Conservation (phyloP, 2,797 vertebrate species). For the Bradypodion pumilum region DNA sequence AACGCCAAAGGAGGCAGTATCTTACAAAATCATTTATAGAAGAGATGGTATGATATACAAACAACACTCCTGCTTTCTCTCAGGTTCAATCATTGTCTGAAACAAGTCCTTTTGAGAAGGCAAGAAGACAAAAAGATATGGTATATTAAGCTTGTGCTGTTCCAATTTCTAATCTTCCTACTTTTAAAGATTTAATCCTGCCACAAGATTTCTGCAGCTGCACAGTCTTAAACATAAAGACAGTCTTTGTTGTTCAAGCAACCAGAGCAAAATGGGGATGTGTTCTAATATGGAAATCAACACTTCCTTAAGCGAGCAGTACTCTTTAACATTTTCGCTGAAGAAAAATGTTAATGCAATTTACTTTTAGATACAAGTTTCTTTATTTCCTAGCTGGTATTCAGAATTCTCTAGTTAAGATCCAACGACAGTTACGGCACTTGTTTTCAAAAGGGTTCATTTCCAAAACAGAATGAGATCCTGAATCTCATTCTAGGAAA, state of each 20-base stretch:
- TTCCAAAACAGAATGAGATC: background rate
- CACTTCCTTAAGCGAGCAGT: background rate
- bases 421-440: background rate
- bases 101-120: background rate
- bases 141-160: constrained; percentile 4
- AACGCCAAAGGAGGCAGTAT: background rate
- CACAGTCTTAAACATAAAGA: background rate
- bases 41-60: background rate
- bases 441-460: background rate
- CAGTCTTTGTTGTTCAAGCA: background rate
- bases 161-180: background rate
- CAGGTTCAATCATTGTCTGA: background rate
- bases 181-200: constrained; percentile 19
- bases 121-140: background rate
- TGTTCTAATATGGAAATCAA: background rate
- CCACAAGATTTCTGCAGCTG: background rate
- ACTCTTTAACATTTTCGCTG: background rate
- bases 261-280: background rate
- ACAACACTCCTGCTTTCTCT: background rate
- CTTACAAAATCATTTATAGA: background rate
- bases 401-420: background rate
- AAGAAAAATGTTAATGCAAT: background rate
- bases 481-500: background rate
- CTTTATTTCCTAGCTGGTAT: background rate
- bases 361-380: background rate